phyloP scores from a whole-genome alignment of 2,113 vertebrate species.

The Rutilus rutilus region DNA sequence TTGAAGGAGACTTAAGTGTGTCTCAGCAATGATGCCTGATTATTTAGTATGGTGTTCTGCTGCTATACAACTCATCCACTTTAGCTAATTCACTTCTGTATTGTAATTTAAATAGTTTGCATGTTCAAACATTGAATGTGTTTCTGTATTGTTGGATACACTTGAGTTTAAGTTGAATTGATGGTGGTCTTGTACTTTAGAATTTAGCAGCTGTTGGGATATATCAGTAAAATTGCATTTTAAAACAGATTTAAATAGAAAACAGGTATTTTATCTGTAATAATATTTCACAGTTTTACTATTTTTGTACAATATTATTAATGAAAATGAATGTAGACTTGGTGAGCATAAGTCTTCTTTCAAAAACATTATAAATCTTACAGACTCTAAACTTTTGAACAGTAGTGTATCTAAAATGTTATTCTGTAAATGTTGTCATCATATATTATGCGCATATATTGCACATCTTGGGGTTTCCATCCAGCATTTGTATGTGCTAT shows the following conservation, averaged over 20 bases:
- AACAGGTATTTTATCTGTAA: neutral
- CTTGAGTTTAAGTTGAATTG: neutral
- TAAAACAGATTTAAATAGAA: neutral
- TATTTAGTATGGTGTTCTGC: neutral
- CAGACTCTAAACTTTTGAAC: neutral
- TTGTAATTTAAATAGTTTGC: neutral
- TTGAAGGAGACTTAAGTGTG: conserved; percentile 9
- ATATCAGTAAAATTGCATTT: neutral
- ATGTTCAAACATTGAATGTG: neutral
- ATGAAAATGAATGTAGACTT: neutral
- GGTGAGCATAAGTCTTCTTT: neutral
- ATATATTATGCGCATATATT: neutral
- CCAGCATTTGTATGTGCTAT: no score
- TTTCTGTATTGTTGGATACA: neutral
- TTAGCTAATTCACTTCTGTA: neutral
- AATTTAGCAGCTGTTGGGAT: neutral
- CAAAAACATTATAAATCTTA: neutral
- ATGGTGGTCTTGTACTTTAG: neutral
- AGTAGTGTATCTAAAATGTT: neutral
- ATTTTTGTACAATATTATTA: neutral
- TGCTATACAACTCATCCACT: neutral
- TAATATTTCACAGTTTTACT: neutral
- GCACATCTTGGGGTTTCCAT: no score
- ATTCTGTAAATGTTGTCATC: neutral
- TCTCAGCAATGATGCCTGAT: neutral